Base-by-base conservation (phyloP, 2,888 invertebrate species). In the Tetragnatha montana region DNA sequence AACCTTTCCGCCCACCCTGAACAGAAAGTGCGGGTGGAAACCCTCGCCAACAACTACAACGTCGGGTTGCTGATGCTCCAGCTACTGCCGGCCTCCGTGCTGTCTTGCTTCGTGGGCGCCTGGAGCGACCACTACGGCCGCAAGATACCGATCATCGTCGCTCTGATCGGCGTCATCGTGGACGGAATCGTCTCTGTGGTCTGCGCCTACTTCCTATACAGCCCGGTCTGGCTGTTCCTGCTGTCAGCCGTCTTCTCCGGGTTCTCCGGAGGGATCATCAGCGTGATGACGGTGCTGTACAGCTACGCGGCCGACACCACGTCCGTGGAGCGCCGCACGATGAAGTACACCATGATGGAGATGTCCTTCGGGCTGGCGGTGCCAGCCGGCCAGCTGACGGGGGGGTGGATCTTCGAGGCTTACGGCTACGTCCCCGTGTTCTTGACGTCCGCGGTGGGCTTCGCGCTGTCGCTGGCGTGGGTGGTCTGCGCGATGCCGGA, bases 351-450 rank as follows among this genome's bases (percentile, higher is more conserved):
- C 35, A 50, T 90, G 35, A 22, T 91, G n/a, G 88, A 91, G 69
- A 75, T 87, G 75, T 89, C 92, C 82, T 95, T 96, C 91, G 97
- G 97, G 93, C 94, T 97, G 91, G 97, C 96, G 75, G 95, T 95
- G 92, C 94, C 95, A 91, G 19, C 75, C 2, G 87, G 90, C n/a
- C 22, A 60, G 8, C 51, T 51, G n/a, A 8, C 83, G 6, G 90
- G 90, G 0, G 90, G 90, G n/a, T 80, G 79, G 71, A 80, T 89
- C 17, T 85, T 10, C 8, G 85, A 89, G 10, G 81, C 74, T 21
- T 50, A 17, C 2, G 85, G 89, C 2, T 74, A 68, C 60, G 70
- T 81, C 0, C 22, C 87, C 3, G 91, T 91, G 8, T 91, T 81
- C 60, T 70, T 81, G 10, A 17, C 80, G 71, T 86, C 86, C 1